Evolutionary conservation across 2,113 vertebrate genomes (phyloP).

Genomic region (Cromileptes altivelis): DNA sequence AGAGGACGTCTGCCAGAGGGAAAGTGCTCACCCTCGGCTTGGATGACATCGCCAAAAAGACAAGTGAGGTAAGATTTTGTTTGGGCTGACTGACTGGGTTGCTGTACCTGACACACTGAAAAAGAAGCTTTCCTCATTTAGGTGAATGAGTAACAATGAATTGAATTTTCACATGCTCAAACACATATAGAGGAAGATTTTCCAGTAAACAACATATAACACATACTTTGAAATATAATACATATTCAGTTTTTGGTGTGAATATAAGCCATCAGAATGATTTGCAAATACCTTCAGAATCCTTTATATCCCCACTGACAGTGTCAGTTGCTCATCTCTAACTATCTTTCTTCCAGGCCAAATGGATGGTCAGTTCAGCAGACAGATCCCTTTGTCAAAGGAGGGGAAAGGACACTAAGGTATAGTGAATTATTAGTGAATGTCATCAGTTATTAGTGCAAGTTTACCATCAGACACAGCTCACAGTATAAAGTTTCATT

Average conservation of each 20-base stretch:
- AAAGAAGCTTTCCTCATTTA: neutral
- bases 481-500: rapidly evolving
- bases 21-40: constrained; percentile 38
- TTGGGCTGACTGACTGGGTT: no score
- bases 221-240: neutral
- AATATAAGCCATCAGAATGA: neutral
- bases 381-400: constrained; percentile 26
- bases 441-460: neutral
- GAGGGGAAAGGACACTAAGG: constrained; percentile 33
- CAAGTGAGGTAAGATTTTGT: constrained; percentile 13
- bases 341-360: constrained; percentile 2
- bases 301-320: neutral
- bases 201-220: neutral
- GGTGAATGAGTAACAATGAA: neutral
- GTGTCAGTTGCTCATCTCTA: neutral
- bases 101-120: neutral
- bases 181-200: neutral
- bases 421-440: neutral
- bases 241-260: neutral
- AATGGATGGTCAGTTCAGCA: constrained; percentile 20
- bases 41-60: constrained; percentile 39
- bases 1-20: constrained; percentile 40
- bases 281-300: neutral
- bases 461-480: neutral
- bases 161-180: neutral